Percentiles rank a stretch among this genome's conserved stretches.
Evolutionary conservation across 2,113 vertebrate genomes (phyloP).

Genomic region (Mellivora capensis): DNA sequence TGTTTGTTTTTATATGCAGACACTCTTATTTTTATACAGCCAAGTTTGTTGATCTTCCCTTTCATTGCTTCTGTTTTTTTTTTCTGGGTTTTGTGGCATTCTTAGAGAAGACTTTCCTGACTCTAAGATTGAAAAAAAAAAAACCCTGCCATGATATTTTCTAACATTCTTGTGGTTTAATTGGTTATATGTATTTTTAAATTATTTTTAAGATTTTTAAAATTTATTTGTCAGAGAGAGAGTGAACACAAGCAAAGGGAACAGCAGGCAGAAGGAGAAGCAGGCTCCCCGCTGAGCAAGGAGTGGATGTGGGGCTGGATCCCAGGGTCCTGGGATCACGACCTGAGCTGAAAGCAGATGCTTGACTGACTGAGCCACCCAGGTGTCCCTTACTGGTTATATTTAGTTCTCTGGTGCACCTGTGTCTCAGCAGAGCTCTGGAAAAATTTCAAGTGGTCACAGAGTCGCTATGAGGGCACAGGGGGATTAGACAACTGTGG

Average conservation of each 20-base stretch:
- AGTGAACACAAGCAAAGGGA: no score
- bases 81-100: neutral
- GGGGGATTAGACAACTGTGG: rapidly evolving
- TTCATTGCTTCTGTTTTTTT: neutral
- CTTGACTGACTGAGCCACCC: no score
- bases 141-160: neutral
- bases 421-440: neutral
- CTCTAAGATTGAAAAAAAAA: neutral
- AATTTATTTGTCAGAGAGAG: no score
- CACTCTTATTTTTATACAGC: neutral
- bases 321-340: no score
- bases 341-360: no score
- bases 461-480: rapidly evolving
- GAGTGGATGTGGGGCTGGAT: no score
- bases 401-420: neutral
- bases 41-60: neutral
- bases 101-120: neutral
- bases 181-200: neutral
- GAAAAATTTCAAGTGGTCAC: neutral
- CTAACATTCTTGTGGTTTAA: neutral
- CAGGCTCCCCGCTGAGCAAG: no score
- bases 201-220: no score
- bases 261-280: no score
- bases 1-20: neutral
- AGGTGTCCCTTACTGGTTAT: neutral